These are phyloP conservation scores for Acipenser ruthenus DNA, from an alignment of 2,797 vertebrate species.

Conservation along the genomic window DNA sequence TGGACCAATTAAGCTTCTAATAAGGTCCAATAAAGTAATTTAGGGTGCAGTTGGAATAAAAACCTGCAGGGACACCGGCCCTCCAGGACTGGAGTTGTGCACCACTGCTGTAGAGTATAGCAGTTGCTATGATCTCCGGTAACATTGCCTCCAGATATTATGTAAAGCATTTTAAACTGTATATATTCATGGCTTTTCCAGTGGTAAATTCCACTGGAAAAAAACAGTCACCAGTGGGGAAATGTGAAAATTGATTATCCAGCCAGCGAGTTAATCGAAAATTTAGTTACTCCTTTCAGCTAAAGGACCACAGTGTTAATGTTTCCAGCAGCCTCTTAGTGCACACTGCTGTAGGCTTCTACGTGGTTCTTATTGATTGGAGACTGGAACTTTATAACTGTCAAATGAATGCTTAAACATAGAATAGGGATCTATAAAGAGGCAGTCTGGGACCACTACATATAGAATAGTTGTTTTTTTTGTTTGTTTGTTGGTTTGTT, in stretches of 20 bases:
- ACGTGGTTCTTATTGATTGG: slow-evolving; percentile 43
- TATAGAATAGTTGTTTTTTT: too few species aligned
- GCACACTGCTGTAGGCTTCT: slow-evolving; percentile 39
- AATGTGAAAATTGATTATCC: slow-evolving; percentile 7
- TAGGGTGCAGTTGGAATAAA: too few species aligned
- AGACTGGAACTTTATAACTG: slow-evolving; percentile 37
- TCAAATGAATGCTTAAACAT: slow-evolving; percentile 35
- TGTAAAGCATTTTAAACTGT: slow-evolving; percentile 45
- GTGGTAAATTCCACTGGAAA: slow-evolving; percentile 23
- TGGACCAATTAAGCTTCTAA: too few species aligned
- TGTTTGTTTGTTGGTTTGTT: too few species aligned
- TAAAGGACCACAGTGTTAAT: slow-evolving; percentile 24
- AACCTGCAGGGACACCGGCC: too few species aligned
- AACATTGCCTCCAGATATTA: slow-evolving; percentile 24
- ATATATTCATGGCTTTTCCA: slow-evolving; percentile 32
- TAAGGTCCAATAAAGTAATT: too few species aligned
- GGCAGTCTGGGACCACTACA: too few species aligned
- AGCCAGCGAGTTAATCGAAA: slow-evolving; percentile 56
- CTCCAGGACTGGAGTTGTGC: too few species aligned
- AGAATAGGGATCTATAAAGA: not conserved
- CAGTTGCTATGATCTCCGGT: slow-evolving; percentile 14
- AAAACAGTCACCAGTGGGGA: slow-evolving; percentile 21
- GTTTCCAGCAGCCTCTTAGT: slow-evolving; percentile 40
- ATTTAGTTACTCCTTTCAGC: slow-evolving; percentile 49
- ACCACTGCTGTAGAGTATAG: slow-evolving; percentile 15